These are phyloP conservation scores for Leptopilina boulardi DNA, from an alignment of 1,140 invertebrate genomes.

Conservation along the genomic window DNA sequence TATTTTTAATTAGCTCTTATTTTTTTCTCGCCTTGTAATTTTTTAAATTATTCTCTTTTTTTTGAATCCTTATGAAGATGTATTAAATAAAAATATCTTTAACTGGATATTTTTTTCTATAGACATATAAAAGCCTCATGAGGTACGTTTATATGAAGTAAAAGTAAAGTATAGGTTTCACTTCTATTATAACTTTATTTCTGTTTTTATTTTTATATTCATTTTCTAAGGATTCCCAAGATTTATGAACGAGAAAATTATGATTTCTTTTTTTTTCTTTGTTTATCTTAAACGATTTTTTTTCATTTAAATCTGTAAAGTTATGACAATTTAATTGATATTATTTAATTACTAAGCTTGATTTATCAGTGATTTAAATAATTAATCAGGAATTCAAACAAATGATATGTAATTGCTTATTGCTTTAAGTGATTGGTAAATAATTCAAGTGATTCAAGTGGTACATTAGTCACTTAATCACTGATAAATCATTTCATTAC, in stretches of 20 bases:
- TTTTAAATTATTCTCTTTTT: neutral
- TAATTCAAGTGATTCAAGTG: no score
- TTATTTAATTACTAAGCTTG: no score
- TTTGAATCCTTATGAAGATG: neutral
- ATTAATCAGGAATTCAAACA: no score
- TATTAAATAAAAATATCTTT: neutral
- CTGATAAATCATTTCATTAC: no score
- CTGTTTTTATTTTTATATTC: conserved; percentile 15
- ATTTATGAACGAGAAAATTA: neutral
- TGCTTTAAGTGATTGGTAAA: no score
- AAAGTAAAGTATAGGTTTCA: neutral
- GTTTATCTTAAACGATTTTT: conserved; percentile 40
- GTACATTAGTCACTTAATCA: no score
- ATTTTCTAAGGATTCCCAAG: neutral
- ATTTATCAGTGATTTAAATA: no score
- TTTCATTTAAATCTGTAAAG: no score
- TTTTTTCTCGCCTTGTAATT: neutral
- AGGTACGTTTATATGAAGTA: neutral
- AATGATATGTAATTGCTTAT: no score
- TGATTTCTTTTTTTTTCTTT: conserved; percentile 41
- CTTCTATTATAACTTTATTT: conserved; percentile 1
- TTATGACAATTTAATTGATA: no score
- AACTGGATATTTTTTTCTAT: neutral
- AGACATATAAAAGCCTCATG: neutral
- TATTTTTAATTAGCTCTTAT: neutral